Conservation (phyloP, 64 coral and sea anemone species). For the Dendrophyllia cribrosa region DNA sequence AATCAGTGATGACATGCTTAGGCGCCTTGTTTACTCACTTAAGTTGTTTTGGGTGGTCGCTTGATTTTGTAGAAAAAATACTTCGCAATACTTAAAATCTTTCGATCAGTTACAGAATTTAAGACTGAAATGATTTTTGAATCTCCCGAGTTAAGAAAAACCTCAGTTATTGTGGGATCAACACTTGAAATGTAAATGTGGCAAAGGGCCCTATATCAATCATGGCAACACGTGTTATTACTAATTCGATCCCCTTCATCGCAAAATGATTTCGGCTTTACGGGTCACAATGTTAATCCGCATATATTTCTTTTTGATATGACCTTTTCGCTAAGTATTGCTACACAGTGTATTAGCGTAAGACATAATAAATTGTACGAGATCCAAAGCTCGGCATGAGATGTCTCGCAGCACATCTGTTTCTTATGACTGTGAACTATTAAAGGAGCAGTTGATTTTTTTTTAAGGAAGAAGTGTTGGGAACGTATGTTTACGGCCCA, state of each 20-base stretch:
- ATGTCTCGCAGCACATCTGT: not conserved
- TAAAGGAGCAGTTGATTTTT: no score
- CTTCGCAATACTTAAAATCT: not conserved
- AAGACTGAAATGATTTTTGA: not conserved
- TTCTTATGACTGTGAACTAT: not conserved
- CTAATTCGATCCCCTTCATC: constrained; percentile 8
- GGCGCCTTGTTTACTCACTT: constrained; percentile 33
- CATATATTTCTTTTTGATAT: not conserved
- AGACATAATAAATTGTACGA: not conserved
- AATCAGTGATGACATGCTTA: constrained; percentile 46
- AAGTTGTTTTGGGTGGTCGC: not conserved
- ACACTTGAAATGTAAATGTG: not conserved
- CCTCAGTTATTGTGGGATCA: not conserved
- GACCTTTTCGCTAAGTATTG: not conserved
- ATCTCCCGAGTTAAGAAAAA: not conserved
- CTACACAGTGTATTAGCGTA: not conserved
- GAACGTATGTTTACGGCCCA: not conserved
- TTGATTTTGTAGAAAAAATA: constrained; percentile 1
- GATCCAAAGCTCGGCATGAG: not conserved
- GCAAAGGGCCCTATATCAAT: not conserved
- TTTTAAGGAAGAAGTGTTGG: no score
- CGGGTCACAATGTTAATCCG: constrained; percentile 55
- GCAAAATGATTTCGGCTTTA: constrained; percentile 41
- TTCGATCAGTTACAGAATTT: not conserved
- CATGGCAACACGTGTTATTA: not conserved